Evolutionary conservation across 2,113 vertebrate genomes (phyloP).

Genomic region (Sus scrofa): T2T-Sscrofa CM000827.6:88286501-88287000

Average conservation of each 20-base stretch:
- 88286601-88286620: neutral
- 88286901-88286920: constrained; percentile 81
- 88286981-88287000: neutral
- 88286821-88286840: constrained; percentile 78
- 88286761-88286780: constrained; percentile 53
- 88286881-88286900: constrained; percentile 83
- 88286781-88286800: constrained; percentile 60
- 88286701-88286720: constrained; percentile 98
- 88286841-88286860: constrained; percentile 85
- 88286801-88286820: constrained; percentile 80
- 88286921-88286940: constrained; percentile 79
- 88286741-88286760: neutral
- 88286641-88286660: constrained; percentile 90
- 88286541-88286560: neutral
- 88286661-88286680: constrained; percentile 99
- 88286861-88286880: constrained; percentile 86
- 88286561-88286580: neutral
- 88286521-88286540: neutral
- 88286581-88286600: neutral
- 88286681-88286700: constrained; percentile 96
- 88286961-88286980: constrained; percentile 70
- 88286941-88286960: constrained; percentile 80
- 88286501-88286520: neutral
- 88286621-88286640: constrained; percentile 49
- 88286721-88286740: constrained; percentile 96